Base-by-base conservation (phyloP, 2,113 vertebrate genomes). In the Amphiprion ocellaris region DNA sequence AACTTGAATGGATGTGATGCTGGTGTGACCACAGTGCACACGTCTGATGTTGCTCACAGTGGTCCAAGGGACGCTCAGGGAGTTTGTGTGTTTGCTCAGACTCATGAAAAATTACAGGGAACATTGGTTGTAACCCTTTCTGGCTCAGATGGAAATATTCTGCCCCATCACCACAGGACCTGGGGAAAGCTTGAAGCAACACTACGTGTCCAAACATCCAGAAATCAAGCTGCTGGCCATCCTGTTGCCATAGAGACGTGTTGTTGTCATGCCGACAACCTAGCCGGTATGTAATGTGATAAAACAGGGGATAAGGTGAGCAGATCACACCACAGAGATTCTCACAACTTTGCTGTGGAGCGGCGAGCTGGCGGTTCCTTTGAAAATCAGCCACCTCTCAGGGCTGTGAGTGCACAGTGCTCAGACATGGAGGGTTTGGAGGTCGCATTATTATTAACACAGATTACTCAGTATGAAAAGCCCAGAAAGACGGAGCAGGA, bases 171-270 rank as follows among this genome's bases (percentile, higher is more conserved):
- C 30, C 50, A 10, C 26, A 41, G 74, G 71, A 69, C 59, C 53
- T 3, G 1, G 28, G 23, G 52, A 77, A 64, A 58, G 17, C 76
- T 70, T 55, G 28, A 82, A 82, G 87, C 81, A 79, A 76, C 63
- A 69, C 54, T 53, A 61, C 71, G 79, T 71, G 77, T 76, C 80
- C 66, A 72, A 77, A 70, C 50, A 71, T 60, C 15, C n/a, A 30
- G 33, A 69, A 81, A 77, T 72, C 44, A 54, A 54, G 74, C 86
- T 79, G 69, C 72, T 83, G 73, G 83, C 82, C 77, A 65, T 30
- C 33, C 82, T 74, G 93, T 95, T 92, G 87, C 87, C 87, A 94
- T 92, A 81, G 94, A 76, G 67, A 93, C 75, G 23, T 49, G 88
- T 81, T 89, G 87, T 91, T 90, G 90, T 92, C 90, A 85, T 89